A percentile compares a stretch with the other conserved stretches of the same genome.
These are phyloP conservation scores for Diplazon laetatorius DNA, from an alignment of 2,888 invertebrate genomes.

Conservation along the genomic window DNA sequence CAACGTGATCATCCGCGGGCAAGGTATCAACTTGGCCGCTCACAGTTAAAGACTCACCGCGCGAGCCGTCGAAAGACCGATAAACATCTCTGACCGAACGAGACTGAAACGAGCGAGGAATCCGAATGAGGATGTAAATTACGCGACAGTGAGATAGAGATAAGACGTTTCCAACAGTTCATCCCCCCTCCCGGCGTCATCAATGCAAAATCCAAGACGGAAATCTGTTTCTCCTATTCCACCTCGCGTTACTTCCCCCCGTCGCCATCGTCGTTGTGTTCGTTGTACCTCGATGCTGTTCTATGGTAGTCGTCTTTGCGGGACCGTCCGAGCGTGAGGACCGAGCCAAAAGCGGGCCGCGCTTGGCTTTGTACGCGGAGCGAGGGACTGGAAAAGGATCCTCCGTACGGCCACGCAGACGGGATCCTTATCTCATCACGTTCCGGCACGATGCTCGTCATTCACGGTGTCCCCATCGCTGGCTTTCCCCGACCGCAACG, in stretches of 20 bases:
- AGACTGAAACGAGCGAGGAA: slow-evolving; percentile 28
- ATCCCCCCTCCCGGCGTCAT: slow-evolving; percentile 16
- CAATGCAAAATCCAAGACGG: slow-evolving; percentile 44
- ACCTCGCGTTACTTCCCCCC: slow-evolving; percentile 9
- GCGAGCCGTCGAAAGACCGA: slow-evolving; percentile 44
- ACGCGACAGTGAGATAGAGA: neutral
- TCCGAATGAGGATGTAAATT: slow-evolving; percentile 29
- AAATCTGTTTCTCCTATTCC: slow-evolving; percentile 41
- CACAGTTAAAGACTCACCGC: too few relatives aligned
- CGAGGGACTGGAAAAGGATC: slow-evolving; percentile 49
- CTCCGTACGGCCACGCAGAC: slow-evolving; percentile 36
- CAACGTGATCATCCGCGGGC: slow-evolving; percentile 26
- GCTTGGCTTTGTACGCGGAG: slow-evolving; percentile 15
- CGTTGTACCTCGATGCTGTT: slow-evolving; percentile 53
- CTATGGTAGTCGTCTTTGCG: slow-evolving; percentile 64
- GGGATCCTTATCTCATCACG: slow-evolving; percentile 64
- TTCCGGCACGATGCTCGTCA: slow-evolving; percentile 57
- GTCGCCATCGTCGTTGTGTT: slow-evolving; percentile 14
- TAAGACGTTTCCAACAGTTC: slow-evolving; percentile 31
- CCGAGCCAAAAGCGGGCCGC: slow-evolving; percentile 52
- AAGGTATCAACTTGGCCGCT: too few relatives aligned
- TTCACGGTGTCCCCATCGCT: slow-evolving; percentile 24
- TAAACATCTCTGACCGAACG: slow-evolving; percentile 34
- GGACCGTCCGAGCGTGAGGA: slow-evolving; percentile 60
- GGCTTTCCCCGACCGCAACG: neutral